Base-by-base conservation (phyloP, 2,797 vertebrate species). In the Vespertilio murinus region DNA sequence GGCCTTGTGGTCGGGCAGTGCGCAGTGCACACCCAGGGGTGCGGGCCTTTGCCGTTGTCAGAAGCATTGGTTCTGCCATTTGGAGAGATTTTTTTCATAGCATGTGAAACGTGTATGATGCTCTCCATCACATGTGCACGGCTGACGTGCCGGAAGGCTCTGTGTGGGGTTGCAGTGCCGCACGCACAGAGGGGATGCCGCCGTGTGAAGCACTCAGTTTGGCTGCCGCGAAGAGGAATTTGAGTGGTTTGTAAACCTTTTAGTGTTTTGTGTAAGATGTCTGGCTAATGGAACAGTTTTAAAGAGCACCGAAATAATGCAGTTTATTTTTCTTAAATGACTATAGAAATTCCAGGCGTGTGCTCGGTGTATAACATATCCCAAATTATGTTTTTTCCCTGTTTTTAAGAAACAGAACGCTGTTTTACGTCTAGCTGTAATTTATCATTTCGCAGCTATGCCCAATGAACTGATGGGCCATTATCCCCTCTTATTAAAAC, bases 401-500 rank as follows among this genome's bases (percentile, higher is more conserved):
- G 3, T 74, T 95, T 95, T 95, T 86, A 94, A 97, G 79, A 92
- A 94, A 75, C 28, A 67, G 89, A 86, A 67, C 84, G 56, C 16
- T 88, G 93, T 92, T 96, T 61, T 52, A 33, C 49, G 7, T 93
- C 61, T 94, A 40, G 28, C 75, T 94, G 40, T 90, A 85, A 95
- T 95, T 85, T 84, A 91, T 88, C 78, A 70, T 90, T 95, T 92
- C 90, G 84, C 92, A 73, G 54, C 73, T 90, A 33, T 20, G 16
- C 38, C 75, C 89, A 93, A 18, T 92, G 90, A 95, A 83, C 70
- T 69, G 81, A 88, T 38, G 71, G 65, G 59, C 71, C 71, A 90
- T 92, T 82, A 79, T 91, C 90, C 67, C 77, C 28, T 82, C 78
- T 93, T 93, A 81, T 96, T 95, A 95, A 87, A 93, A 86, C 38